Base-by-base conservation (phyloP, 2,888 invertebrate genomes). In the Stomorhina lunata region DNA sequence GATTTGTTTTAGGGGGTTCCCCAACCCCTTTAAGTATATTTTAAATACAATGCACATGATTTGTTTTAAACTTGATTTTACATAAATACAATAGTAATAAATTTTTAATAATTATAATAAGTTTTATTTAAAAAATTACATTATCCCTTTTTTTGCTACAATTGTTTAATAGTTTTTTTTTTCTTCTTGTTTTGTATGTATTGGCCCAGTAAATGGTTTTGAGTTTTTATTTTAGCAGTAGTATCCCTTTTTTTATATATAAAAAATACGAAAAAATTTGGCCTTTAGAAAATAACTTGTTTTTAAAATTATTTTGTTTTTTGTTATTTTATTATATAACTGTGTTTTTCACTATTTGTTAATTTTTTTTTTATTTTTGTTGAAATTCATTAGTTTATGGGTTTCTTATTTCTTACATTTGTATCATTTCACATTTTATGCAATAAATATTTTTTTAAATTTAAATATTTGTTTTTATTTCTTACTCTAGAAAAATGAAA, bases 401-500 rank as follows among this genome's bases (percentile, higher is more conserved):
- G 75, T 59, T 77, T 87, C 22, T 37, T 29, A 25, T 43, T 61
- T 66, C 65, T 68, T 61, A 61, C 37, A 57, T 53, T 63, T 75
- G 53, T 68, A 68, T 88, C 85, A 84, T 87, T 89, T 87, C 86
- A 86, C 88, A 88, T 87, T 88, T 85, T 88, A 88, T 87, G 87
- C 85, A 86, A 76, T 84, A 86, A 79, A 87, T 86, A 87, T 86
- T 87, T 86, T 85, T 86, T 86, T 87, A 87, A 40, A 85, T 84
- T 86, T 86, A 86, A 86, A 84, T 84, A 84, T 84, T 80, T 83
- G 83, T 84, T n/a, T n/a, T n/a, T n/a, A n/a, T n/a, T 80, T 76
- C 45, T 81, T 84, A 83, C 68, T 81, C 55, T 79, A 79, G 69
- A 83, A 55, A 82, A 82, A 79, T 22, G n/a, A 82, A 82, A 82